Evolutionary conservation across 2,888 invertebrate genomes (phyloP).

Genomic region (Drosophila koepferae): DNA sequence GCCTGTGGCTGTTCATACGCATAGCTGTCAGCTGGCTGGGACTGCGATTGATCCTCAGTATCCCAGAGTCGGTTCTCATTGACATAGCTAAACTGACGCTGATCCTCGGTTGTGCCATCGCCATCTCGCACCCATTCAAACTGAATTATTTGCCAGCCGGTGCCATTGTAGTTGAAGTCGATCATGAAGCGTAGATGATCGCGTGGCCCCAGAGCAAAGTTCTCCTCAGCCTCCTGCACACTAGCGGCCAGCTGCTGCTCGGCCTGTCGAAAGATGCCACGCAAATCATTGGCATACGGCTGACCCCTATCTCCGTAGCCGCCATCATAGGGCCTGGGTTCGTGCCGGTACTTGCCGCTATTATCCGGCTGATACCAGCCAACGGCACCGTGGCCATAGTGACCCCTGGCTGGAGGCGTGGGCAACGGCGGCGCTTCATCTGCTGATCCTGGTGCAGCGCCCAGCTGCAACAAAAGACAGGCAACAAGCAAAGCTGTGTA

Average conservation of each 20-base stretch:
- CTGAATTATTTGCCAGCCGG: constrained; percentile 83
- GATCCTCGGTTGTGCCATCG: constrained; percentile 69
- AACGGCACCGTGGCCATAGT: constrained; percentile 81
- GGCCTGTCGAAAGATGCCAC: constrained; percentile 54
- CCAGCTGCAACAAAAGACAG: constrained; percentile 18
- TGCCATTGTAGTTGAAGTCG: constrained; percentile 80
- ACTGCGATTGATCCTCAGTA: background rate
- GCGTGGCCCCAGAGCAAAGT: constrained; percentile 65
- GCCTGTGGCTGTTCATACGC: constrained; percentile 39
- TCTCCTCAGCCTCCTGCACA: constrained; percentile 41
- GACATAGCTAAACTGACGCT: constrained; percentile 83
- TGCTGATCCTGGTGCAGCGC: constrained; percentile 9
- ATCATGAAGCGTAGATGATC: constrained; percentile 82
- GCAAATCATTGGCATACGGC: constrained; percentile 79
- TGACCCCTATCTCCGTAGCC: constrained; percentile 86
- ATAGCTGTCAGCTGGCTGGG: constrained; percentile 22
- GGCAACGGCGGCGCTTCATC: constrained; percentile 22
- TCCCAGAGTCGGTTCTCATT: constrained; percentile 86
- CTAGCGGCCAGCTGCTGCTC: constrained; percentile 58
- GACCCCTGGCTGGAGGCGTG: constrained; percentile 49
- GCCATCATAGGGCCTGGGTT: constrained; percentile 86
- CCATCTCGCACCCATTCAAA: constrained; percentile 83
- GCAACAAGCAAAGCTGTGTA: constrained; percentile 45
- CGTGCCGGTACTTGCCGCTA: constrained; percentile 86
- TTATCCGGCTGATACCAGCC: constrained; percentile 87